phyloP scores from a whole-genome alignment of 2,797 vertebrate genomes.

The Sebastes oblongus region DNA sequence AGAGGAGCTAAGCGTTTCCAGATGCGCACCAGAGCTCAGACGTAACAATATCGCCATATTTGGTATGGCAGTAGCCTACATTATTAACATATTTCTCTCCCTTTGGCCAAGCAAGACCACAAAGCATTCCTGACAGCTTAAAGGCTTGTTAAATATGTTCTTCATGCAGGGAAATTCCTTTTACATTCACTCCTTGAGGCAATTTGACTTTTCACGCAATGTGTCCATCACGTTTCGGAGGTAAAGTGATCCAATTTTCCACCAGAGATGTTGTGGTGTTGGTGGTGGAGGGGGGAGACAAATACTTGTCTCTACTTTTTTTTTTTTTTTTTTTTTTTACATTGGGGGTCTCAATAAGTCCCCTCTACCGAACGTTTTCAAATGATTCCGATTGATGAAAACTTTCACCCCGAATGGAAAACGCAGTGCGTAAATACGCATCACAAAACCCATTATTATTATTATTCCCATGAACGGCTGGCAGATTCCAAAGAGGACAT shows the following conservation, averaged over 20 bases:
- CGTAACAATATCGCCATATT: slow-evolving; percentile 99
- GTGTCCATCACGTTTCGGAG: slow-evolving; percentile 84
- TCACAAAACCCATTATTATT: slow-evolving; percentile 1
- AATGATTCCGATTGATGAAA: slow-evolving; percentile 61
- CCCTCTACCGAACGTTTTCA: slow-evolving; percentile 80
- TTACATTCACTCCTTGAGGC: slow-evolving; percentile 87
- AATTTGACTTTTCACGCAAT: slow-evolving; percentile 89
- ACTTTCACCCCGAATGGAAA: slow-evolving; percentile 23
- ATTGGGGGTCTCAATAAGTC: slow-evolving; percentile 75
- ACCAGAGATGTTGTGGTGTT: slow-evolving; percentile 73
- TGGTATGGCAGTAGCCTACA: slow-evolving; percentile 98
- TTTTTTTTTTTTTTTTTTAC: slow-evolving; percentile 15
- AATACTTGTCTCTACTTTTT: slow-evolving; percentile 62
- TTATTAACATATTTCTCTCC: slow-evolving; percentile 98
- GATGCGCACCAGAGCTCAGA: slow-evolving; percentile 95
- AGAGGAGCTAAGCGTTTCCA: slow-evolving; percentile 90
- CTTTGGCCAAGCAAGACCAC: slow-evolving; percentile 93
- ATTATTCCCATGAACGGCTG: slow-evolving; percentile 1
- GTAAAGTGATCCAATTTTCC: slow-evolving; percentile 83
- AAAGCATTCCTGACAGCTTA: slow-evolving; percentile 98
- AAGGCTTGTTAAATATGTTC: slow-evolving; percentile 97
- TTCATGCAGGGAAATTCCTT: slow-evolving; percentile 93
- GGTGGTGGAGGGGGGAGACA: slow-evolving; percentile 52
- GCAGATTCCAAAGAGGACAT: slow-evolving; percentile 29
- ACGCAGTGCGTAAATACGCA: slow-evolving; percentile 58